phyloP scores from a whole-genome alignment of 2,113 vertebrate genomes.

The Antennarius striatus region DNA sequence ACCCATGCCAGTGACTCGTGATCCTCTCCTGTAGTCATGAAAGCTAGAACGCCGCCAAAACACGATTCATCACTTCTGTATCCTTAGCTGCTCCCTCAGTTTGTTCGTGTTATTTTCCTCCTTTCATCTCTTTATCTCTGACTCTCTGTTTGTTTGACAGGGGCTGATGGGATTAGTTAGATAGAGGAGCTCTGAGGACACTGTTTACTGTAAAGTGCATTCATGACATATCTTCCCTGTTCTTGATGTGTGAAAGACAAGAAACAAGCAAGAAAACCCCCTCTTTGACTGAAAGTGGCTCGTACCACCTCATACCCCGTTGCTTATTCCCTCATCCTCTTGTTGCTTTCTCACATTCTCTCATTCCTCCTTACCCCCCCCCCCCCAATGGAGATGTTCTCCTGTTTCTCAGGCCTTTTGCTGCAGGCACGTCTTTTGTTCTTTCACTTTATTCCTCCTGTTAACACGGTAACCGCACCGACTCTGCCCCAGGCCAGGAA shows the following conservation, averaged over 20 bases:
- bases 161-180: conserved; percentile 58
- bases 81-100: conserved; percentile 41
- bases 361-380: conserved; percentile 25
- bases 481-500: conserved; percentile 62
- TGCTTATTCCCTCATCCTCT: conserved; percentile 10
- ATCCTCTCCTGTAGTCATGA: conserved; percentile 36
- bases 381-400: conserved; percentile 27
- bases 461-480: conserved; percentile 52
- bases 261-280: conserved; percentile 17
- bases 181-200: conserved; percentile 58
- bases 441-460: conserved; percentile 45
- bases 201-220: conserved; percentile 72
- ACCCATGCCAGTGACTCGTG: conserved; percentile 23
- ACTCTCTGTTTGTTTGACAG: conserved; percentile 63
- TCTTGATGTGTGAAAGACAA: conserved; percentile 32
- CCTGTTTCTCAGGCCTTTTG: conserved; percentile 55
- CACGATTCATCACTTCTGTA: conserved; percentile 39
- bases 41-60: conserved; percentile 32
- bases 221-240: conserved; percentile 52
- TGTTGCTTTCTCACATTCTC: conserved; percentile 40
- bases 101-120: conserved; percentile 35
- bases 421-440: conserved; percentile 65
- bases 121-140: conserved; percentile 54
- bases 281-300: conserved; percentile 27
- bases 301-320: conserved; percentile 9